Conservation (phyloP, 1,140 invertebrate genomes). For the Nasonia vitripennis region DNA sequence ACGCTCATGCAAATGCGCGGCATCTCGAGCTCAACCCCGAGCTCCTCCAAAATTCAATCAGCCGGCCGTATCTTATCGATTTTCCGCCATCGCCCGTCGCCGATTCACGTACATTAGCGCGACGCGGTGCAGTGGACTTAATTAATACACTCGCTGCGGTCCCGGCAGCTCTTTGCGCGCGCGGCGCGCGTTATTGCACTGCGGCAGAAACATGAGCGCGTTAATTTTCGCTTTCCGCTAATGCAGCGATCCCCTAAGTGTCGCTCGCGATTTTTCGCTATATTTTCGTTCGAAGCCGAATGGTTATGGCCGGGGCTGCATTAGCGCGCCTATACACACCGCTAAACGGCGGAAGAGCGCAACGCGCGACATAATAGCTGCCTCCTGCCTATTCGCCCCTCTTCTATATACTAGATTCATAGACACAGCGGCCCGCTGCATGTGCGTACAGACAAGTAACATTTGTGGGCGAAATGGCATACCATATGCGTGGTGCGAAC, state of each 20-base stretch:
- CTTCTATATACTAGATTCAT: not conserved
- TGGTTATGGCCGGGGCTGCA: slow-evolving; percentile 10
- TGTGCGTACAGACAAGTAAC: slow-evolving; percentile 12
- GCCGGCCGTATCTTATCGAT: too few species aligned
- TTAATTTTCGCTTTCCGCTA: slow-evolving; percentile 18
- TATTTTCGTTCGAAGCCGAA: slow-evolving; percentile 15
- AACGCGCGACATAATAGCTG: not conserved
- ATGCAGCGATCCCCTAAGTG: not conserved
- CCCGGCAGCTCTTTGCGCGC: too few species aligned
- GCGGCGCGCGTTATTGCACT: too few species aligned
- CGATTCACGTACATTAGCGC: too few species aligned
- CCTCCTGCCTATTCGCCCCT: not conserved
- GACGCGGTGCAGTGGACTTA: too few species aligned
- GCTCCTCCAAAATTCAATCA: too few species aligned
- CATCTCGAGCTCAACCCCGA: too few species aligned
- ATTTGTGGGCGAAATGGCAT: slow-evolving; percentile 26
- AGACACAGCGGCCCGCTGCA: not conserved
- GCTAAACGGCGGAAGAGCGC: not conserved
- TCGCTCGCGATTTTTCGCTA: slow-evolving; percentile 13
- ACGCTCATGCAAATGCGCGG: too few species aligned
- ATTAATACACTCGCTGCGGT: too few species aligned
- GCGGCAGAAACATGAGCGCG: slow-evolving; percentile 21
- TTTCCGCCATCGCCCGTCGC: too few species aligned
- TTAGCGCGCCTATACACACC: not conserved
- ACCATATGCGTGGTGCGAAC: slow-evolving; percentile 43